A percentile compares a stretch with the other conserved stretches of the same genome.
Conservation (phyloP, 2,888 invertebrate species). For the Stegophylla sp. region DNA sequence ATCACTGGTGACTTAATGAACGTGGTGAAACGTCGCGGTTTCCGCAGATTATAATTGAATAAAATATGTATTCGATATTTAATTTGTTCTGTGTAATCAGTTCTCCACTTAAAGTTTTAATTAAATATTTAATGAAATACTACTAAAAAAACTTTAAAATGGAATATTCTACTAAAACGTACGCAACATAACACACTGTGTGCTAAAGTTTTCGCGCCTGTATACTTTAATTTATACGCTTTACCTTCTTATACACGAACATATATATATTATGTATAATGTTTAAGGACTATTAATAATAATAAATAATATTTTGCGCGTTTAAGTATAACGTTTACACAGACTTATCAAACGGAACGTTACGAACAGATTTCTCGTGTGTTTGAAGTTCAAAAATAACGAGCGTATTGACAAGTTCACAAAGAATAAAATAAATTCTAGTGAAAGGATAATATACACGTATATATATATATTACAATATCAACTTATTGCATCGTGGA, state of each 20-base stretch:
- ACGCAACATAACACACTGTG: not conserved
- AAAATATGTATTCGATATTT: conserved; percentile 20
- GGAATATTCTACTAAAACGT: conserved; percentile 20
- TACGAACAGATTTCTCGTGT: not conserved
- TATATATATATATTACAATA: too few relatives aligned
- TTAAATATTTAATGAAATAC: conserved; percentile 22
- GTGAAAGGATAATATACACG: too few relatives aligned
- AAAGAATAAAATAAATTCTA: not conserved
- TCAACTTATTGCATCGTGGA: not conserved
- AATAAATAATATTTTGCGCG: too few relatives aligned
- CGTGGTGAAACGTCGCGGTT: not conserved
- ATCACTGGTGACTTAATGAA: not conserved
- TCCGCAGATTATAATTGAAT: not conserved
- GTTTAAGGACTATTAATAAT: too few relatives aligned
- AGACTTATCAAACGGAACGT: not conserved
- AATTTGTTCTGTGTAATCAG: not conserved
- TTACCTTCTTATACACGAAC: too few relatives aligned
- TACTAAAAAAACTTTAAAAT: conserved; percentile 4
- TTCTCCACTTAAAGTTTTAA: conserved; percentile 26
- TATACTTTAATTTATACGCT: not conserved
- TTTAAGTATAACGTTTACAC: not conserved
- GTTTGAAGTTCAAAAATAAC: not conserved
- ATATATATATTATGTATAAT: too few relatives aligned
- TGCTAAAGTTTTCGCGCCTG: not conserved
- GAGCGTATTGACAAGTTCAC: not conserved